Percentiles rank a stretch among this genome's conserved stretches.
phyloP scores from a whole-genome alignment of 2,888 invertebrate species.

The Perithous albicinctus region DNA sequence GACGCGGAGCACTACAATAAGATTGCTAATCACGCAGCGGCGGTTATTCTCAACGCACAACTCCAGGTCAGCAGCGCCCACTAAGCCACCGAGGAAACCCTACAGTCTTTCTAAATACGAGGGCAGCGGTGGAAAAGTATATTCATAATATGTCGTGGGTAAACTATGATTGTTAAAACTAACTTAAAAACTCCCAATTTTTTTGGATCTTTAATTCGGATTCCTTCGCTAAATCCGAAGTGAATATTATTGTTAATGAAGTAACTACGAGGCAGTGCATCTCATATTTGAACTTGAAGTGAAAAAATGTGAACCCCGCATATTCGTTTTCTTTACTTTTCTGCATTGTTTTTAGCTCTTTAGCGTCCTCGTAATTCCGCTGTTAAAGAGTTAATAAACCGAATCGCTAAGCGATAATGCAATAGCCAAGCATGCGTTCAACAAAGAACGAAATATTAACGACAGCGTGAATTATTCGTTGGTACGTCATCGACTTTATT shows the following conservation, averaged over 20 bases:
- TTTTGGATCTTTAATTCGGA: too few species aligned
- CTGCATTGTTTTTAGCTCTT: too few species aligned
- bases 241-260: too few species aligned
- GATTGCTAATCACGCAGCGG: constrained; percentile 89
- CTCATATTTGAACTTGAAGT: too few species aligned
- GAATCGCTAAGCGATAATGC: constrained; percentile 55
- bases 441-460: constrained; percentile 69
- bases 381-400: constrained; percentile 28
- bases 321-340: too few species aligned
- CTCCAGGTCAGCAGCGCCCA: constrained; percentile 97
- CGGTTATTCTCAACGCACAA: constrained; percentile 92
- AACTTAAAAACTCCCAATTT: neutral
- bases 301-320: too few species aligned
- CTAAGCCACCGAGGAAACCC: constrained; percentile 94
- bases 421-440: constrained; percentile 64
- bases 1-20: constrained; percentile 94
- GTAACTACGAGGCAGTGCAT: too few species aligned
- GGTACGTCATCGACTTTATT: constrained; percentile 70
- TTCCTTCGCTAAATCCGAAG: too few species aligned
- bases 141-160: constrained; percentile 10
- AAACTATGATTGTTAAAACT: neutral
- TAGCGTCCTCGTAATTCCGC: too few species aligned
- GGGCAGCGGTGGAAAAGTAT: constrained; percentile 87
- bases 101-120: constrained; percentile 93
- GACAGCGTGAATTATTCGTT: constrained; percentile 68